Evolutionary conservation across 1,140 invertebrate genomes (phyloP), one percentile per base, ranked within the genome.

Genomic region (Latrodectus geometricus): DNA sequence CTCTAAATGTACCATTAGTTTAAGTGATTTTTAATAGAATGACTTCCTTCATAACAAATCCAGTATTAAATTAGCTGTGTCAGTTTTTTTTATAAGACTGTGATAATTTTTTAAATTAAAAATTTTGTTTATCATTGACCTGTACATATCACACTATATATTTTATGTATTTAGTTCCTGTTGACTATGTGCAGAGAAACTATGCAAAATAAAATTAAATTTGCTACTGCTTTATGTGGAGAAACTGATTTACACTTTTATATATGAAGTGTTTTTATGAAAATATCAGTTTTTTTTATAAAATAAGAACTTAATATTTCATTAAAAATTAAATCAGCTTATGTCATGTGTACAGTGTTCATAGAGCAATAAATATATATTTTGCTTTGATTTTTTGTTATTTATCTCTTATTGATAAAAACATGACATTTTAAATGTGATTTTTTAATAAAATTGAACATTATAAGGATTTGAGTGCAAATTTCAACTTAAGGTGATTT

Each of bases 1-100:
- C 9, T 52, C 17, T 14, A 79, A 79, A 79, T 50, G 20, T 69
- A 68, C 69, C 50, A 69, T 52, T 14, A 23, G 8, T 74, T 69
- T 8, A 20, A 20, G 23, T 79, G 66, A 56, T 76, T 76, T 65
- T 76, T 76, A 21, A 56, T 56, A 76, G 20, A 56, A 17, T 76
- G 3, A 15, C 61, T 15, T 15, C 61, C 17, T 79, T 35, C 35
- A 66, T 70, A 70, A 11, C 49, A 70, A 69, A 72, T 77, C 69
- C 83, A 86, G 83, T 86, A 86, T 86, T 86, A 86, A 86, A 86
- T 81, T 81, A 48, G 49, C 79, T 70, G 65, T 81, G 66, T 35
- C 35, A 68, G 52, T 61, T 54, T 76, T n/a, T 56, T 70, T 65
- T 20, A 70, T 56, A 52, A 56, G 83, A 86, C 83, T 86, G 83